Conservation (phyloP, 1,140 invertebrate genomes). For the Lasaia peninsularis region DNA sequence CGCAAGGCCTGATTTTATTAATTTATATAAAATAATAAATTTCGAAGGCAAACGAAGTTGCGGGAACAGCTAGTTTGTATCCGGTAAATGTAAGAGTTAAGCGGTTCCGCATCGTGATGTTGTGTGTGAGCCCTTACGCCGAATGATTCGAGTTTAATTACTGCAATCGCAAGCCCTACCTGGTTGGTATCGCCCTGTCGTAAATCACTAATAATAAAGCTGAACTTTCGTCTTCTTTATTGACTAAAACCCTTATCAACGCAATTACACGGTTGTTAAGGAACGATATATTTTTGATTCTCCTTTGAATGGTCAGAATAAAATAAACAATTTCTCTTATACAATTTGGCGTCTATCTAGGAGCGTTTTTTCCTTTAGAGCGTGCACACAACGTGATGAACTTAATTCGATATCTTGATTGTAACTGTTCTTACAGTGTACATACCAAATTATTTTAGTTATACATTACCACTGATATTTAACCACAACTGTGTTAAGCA, state of each 20-base stretch:
- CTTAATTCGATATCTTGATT: too few relatives aligned
- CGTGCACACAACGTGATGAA: too few relatives aligned
- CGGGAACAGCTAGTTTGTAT: too few relatives aligned
- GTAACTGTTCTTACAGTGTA: too few relatives aligned
- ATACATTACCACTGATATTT: too few relatives aligned
- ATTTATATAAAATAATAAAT: too few relatives aligned
- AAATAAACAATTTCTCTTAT: conserved; percentile 25
- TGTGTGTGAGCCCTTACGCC: background rate
- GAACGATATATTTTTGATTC: conserved; percentile 47
- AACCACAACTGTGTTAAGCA: too few relatives aligned
- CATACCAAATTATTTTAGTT: too few relatives aligned
- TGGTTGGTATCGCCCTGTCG: conserved; percentile 37
- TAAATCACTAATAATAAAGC: conserved; percentile 68
- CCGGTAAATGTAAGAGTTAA: background rate
- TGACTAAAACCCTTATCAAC: conserved; percentile 65
- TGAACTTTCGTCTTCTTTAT: conserved; percentile 51
- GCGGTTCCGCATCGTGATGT: background rate
- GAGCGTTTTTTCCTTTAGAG: background rate
- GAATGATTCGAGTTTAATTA: conserved; percentile 57
- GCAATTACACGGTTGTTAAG: conserved; percentile 66
- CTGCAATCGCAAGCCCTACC: conserved; percentile 48
- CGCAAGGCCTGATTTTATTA: too few relatives aligned
- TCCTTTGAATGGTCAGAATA: conserved; percentile 25
- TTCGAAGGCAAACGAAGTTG: too few relatives aligned
- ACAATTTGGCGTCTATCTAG: conserved; percentile 22